Conservation (phyloP, 2,797 vertebrate species). For the Anabacerthia variegaticeps region DNA sequence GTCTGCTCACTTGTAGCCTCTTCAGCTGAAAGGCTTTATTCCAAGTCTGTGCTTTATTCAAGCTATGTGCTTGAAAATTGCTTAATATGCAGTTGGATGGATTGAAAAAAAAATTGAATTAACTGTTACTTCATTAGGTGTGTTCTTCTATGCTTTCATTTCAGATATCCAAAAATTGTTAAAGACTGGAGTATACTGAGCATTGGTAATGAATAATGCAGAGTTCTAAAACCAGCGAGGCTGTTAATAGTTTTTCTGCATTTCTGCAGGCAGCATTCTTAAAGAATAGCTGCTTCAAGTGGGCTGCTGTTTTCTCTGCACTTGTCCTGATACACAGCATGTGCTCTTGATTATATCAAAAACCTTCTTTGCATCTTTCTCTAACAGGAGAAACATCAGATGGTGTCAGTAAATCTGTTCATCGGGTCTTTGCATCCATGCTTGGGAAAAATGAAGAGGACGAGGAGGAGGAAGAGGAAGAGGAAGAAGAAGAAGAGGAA, state of each 20-base stretch:
- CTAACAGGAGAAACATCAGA: conserved; percentile 81
- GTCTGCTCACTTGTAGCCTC: neutral
- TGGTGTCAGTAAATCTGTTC: conserved; percentile 91
- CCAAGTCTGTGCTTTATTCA: neutral
- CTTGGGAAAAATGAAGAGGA: conserved; percentile 82
- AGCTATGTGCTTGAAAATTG: neutral
- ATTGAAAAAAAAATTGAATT: neutral
- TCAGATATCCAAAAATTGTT: neutral
- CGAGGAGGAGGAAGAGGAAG: conserved; percentile 71
- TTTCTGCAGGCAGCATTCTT: neutral
- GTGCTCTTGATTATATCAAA: neutral
- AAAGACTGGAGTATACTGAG: neutral
- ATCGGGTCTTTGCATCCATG: conserved; percentile 94
- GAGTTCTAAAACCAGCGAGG: neutral
- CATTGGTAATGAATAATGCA: neutral
- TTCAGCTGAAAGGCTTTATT: conserved; percentile 2
- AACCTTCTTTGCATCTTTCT: neutral
- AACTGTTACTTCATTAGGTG: neutral
- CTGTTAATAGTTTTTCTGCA: neutral
- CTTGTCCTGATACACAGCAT: neutral
- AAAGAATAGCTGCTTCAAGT: neutral
- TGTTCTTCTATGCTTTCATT: neutral
- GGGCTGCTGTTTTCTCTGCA: neutral
- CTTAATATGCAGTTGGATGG: neutral
- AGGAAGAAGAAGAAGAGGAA: conserved; percentile 79